Evolutionary conservation across 2,797 vertebrate species (phyloP), one percentile per base, ranked within the genome.

Genomic region (Muraenolepis orangiensis): DNA sequence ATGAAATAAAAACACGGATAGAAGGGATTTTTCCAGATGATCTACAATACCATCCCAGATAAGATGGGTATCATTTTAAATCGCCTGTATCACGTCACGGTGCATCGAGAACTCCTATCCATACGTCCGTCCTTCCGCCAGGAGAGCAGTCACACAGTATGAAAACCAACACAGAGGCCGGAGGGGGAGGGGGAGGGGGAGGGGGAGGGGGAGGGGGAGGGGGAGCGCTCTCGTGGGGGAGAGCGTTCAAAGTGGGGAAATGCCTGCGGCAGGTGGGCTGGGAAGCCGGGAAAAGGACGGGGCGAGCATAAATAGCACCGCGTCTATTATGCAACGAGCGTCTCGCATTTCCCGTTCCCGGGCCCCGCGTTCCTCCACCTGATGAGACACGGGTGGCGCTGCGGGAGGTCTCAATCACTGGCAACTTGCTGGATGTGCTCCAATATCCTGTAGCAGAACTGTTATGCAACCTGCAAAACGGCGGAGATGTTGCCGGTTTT

Each of bases 311-410:
- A 92, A 92, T 89, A 91, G 90, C 78, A 72, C 51, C 31, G 31
- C 80, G 92, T 92, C 64, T 76, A 92, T 91, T 89, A 92, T 92
- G 85, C 79, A 92, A 83, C 28, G 71, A 81, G 71, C 70, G 82
- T 64, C 66, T 31, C 20, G 10, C 57, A 26, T 64, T 26, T 7
- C 51, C 51, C 51, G 13, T 10, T 0, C 51, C 51, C n/a, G n/a
- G n/a, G 5, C 42, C 16, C 51, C 51, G 3, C 46, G 7, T 6
- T 1, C 6, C 46, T n/a, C 26, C 61, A 26, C 10, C 2, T 85
- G 74, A 71, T 75, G 69, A 87, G 79, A 79, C 81, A 82, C 85
- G 83, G 88, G 87, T 89, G 73, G 6, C 66, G 78, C 72, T 29
- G 77, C 77, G 77, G 81, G 78, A 84, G 81, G 71, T 66, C 71